Conservation (phyloP, 1,140 invertebrate species). For the Neoseiulus cucumeris region DNA sequence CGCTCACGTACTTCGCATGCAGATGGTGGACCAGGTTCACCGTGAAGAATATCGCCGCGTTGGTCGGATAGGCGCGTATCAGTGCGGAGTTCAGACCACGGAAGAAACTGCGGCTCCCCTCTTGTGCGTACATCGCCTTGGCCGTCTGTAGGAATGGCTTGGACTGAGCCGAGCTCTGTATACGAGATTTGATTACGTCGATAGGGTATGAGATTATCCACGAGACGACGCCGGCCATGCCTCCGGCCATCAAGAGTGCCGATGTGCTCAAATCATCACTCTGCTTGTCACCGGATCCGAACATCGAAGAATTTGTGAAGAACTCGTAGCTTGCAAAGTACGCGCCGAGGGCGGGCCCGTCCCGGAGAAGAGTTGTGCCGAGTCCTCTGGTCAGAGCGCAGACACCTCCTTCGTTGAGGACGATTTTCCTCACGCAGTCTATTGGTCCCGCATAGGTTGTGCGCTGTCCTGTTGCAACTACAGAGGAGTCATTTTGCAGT, state of each 20-base stretch:
- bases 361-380: conserved; percentile 46
- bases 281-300: conserved; percentile 20
- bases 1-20: not conserved
- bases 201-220: conserved; percentile 69
- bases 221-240: conserved; percentile 54
- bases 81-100: conserved; percentile 52
- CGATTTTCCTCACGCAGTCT: conserved; percentile 42
- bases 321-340: conserved; percentile 54
- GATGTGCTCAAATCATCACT: conserved; percentile 31
- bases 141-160: conserved; percentile 23
- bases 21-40: conserved; percentile 40
- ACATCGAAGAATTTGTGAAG: conserved; percentile 28
- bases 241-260: conserved; percentile 50
- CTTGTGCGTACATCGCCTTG: conserved; percentile 23
- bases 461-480: not conserved
- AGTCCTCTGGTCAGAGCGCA: conserved; percentile 51
- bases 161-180: conserved; percentile 48
- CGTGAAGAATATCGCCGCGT: conserved; percentile 67
- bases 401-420: conserved; percentile 40
- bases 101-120: conserved; percentile 45
- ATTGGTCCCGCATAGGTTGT: conserved; percentile 32
- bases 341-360: conserved; percentile 40
- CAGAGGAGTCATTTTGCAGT: conserved; percentile 26
- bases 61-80: conserved; percentile 70
- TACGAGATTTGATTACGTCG: conserved; percentile 67